phyloP scores from a whole-genome alignment of 2,113 vertebrate genomes.

The Bos javanicus region DNA sequence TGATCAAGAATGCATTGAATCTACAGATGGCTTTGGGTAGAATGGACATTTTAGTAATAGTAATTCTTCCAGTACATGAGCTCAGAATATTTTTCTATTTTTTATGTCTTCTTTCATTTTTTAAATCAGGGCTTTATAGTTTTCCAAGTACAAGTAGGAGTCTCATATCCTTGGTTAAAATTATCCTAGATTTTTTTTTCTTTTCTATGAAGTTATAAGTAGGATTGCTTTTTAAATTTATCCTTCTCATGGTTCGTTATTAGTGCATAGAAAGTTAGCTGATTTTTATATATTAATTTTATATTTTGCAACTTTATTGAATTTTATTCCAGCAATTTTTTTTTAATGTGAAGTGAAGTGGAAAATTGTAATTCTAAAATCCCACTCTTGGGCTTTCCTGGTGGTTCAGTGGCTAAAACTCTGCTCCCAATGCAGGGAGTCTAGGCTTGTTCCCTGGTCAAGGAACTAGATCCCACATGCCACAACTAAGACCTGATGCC shows the following conservation, averaged over 20 bases:
- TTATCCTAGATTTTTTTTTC: not conserved
- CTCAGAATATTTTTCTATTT: not conserved
- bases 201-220: not conserved
- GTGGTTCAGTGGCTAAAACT: not conserved
- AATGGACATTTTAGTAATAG: not conserved
- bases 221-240: not conserved
- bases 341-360: not conserved
- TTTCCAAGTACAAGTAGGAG: not conserved
- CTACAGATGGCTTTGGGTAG: not conserved
- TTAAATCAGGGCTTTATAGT: not conserved
- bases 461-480: not conserved
- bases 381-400: not conserved
- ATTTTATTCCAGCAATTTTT: not conserved
- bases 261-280: not conserved
- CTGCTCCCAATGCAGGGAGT: not conserved
- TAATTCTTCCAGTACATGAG: not conserved
- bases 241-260: not conserved
- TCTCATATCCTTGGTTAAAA: not conserved
- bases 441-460: not conserved
- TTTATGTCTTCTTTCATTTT: not conserved
- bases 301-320: not conserved
- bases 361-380: not conserved
- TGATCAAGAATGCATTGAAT: not conserved
- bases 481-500: not conserved
- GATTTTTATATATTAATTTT: not conserved